Evolutionary conservation across 2,888 invertebrate genomes (phyloP), one percentile per base, ranked within the genome.

Genomic region (Elysia crispata): DNA sequence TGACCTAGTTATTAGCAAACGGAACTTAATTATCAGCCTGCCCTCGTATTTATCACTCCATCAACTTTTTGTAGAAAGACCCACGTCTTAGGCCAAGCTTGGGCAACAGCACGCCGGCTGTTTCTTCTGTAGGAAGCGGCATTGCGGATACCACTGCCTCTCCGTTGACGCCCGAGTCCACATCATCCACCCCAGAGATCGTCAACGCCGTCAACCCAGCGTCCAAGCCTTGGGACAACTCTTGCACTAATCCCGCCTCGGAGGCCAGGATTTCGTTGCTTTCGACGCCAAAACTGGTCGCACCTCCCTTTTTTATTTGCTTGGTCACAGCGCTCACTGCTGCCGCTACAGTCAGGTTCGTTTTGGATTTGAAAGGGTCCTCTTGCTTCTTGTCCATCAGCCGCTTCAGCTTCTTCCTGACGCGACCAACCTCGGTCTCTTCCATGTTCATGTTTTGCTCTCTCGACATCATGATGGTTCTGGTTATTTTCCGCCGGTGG

Each of bases 341-440:
- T 28, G n/a, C 30, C 1, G 30, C 28, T 25, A 23, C 30, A 23
- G 3, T 67, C 8, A 28, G 30, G 20, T 28, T 5, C 1, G 67
- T 18, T 33, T 70, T 70, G 1, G 33, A 33, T 6, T 23, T 60
- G 1, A 28, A 13, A 15, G n/a, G 8, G 54, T 74, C 66, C 23
- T 69, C 75, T 80, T 41, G 41, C 41, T 85, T 84, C 76, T 85
- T 87, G 11, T 84, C 85, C 86, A 88, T 89, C 13, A 89, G 83
- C 20, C 82, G 84, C 18, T 85, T 84, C n/a, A 89, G 85, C 79
- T 87, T 88, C 23, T 84, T 78, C 50, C 88, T 75, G 20, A 89
- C 86, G 49, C 87, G 83, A 1, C 87, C 89, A 1, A 89, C 85
- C 11, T 89, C 89, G 3, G 89, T 89, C 28, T 89, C 87, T 70